Evolutionary conservation across 1,140 invertebrate genomes (phyloP).

Genomic region (Ceratina japonica): DNA sequence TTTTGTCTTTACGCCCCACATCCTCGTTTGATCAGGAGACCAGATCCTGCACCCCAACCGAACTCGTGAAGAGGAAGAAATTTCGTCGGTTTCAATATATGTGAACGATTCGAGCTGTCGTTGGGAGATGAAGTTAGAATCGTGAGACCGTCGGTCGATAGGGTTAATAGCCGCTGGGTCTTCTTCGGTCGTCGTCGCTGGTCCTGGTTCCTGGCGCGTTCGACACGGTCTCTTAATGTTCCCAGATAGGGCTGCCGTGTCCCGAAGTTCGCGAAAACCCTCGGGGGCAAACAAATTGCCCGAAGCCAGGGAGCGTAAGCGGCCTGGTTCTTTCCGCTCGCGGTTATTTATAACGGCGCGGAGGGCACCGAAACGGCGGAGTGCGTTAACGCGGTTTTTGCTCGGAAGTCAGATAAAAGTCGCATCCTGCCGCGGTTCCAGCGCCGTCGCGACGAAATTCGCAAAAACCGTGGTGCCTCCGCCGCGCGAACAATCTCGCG

Average conservation of each 20-base stretch:
- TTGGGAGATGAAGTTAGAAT: no score
- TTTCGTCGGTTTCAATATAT: no score
- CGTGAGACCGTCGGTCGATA: neutral
- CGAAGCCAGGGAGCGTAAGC: neutral
- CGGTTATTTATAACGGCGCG: conserved; percentile 58
- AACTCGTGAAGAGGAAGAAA: no score
- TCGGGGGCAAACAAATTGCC: conserved; percentile 4
- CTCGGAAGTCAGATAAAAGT: conserved; percentile 35
- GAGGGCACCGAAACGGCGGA: conserved; percentile 46
- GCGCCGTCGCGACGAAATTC: conserved; percentile 31
- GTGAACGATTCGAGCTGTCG: no score
- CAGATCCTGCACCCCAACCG: no score
- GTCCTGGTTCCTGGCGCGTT: conserved; percentile 22
- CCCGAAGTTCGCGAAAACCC: neutral
- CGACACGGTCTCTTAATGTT: conserved; percentile 15
- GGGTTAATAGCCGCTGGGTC: conserved; percentile 5
- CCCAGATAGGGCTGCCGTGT: conserved; percentile 9
- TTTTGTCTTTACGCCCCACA: no score
- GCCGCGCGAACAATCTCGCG: conserved; percentile 43
- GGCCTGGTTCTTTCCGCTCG: conserved; percentile 32
- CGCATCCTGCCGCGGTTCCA: conserved; percentile 20
- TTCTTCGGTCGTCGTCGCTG: neutral
- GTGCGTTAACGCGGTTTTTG: conserved; percentile 51
- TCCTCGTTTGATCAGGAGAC: no score
- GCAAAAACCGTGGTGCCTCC: conserved; percentile 54